These are phyloP conservation scores for Hirtodrosophila alboralis DNA, from an alignment of 2,888 invertebrate genomes.

Conservation along the genomic window DNA sequence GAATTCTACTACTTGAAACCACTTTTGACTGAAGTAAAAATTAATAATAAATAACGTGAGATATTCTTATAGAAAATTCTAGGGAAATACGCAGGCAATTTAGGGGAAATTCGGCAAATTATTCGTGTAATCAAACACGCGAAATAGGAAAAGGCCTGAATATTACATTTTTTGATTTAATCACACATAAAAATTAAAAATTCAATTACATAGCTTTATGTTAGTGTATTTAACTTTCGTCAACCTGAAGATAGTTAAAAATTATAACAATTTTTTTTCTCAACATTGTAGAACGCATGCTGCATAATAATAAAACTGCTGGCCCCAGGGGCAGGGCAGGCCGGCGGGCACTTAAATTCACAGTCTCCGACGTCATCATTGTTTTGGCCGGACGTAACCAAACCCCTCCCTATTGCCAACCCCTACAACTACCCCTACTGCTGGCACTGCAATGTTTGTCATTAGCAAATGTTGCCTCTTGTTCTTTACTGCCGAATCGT, in stretches of 20 bases:
- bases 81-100: too few species aligned
- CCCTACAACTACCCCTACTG: not conserved
- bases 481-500: constrained; percentile 68
- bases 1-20: too few species aligned
- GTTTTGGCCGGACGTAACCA: constrained; percentile 39
- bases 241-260: not conserved
- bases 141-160: too few species aligned
- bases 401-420: constrained; percentile 1
- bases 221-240: constrained; percentile 1
- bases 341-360: constrained; percentile 37
- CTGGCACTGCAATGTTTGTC: constrained; percentile 65
- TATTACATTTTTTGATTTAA: too few species aligned
- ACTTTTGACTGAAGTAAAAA: too few species aligned
- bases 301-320: constrained; percentile 74
- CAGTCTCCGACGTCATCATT: constrained; percentile 46
- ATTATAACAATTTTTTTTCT: constrained; percentile 3
- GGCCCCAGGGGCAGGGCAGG: too few species aligned
- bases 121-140: too few species aligned
- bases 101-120: too few species aligned
- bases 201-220: too few species aligned
- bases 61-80: too few species aligned
- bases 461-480: constrained; percentile 80
- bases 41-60: too few species aligned
- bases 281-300: constrained; percentile 56
- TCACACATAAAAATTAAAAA: too few species aligned